A percentile compares a stretch with the other conserved stretches of the same genome.
Evolutionary conservation across 2,888 invertebrate genomes (phyloP).

Genomic region (Hirtodrosophila cameraria): DNA sequence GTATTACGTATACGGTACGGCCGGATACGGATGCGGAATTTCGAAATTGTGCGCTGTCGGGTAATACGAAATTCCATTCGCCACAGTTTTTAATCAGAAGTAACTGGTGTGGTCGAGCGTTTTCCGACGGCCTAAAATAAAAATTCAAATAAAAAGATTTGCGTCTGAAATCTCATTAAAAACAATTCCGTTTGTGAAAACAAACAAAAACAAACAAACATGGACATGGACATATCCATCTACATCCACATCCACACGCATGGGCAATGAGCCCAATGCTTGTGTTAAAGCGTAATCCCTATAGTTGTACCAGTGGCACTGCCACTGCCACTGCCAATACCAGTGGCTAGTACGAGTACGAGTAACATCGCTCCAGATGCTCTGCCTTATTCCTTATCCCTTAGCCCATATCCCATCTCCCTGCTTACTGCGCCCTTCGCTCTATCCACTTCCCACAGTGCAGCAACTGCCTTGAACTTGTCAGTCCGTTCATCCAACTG

Average conservation of each 20-base stretch:
- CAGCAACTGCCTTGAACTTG: conserved; percentile 71
- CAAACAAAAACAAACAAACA: conserved; percentile 48
- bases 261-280: conserved; percentile 40
- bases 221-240: conserved; percentile 45
- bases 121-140: conserved; percentile 72
- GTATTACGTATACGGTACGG: no score
- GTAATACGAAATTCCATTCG: conserved; percentile 63
- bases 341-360: not conserved
- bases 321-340: conserved; percentile 24
- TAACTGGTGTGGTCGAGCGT: conserved; percentile 71
- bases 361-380: conserved; percentile 22
- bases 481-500: conserved; percentile 64
- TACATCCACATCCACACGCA: conserved; percentile 36
- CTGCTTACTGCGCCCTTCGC: not conserved
- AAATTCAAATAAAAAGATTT: conserved; percentile 72
- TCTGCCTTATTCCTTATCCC: no score
- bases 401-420: no score
- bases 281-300: conserved; percentile 61
- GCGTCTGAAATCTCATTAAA: conserved; percentile 70
- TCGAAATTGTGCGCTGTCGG: conserved; percentile 63
- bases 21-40: conserved; percentile 64
- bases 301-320: conserved; percentile 40
- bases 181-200: conserved; percentile 68
- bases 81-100: conserved; percentile 72
- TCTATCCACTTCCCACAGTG: conserved; percentile 21